Conservation (phyloP, 2,113 vertebrate genomes). For the Psammodynastes pulverulentus region DNA sequence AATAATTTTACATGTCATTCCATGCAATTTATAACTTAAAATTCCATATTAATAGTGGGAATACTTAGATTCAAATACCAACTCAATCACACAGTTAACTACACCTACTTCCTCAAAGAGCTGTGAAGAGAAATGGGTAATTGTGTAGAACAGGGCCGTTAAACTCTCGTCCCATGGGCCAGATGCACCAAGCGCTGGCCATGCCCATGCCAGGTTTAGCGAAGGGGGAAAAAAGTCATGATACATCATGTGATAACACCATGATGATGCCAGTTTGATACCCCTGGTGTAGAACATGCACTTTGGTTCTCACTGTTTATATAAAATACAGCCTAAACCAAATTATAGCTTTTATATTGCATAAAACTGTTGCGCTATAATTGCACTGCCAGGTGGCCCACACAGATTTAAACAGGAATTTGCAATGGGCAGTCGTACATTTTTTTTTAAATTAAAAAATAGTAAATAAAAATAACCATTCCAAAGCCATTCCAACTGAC, state of each 20-base stretch:
- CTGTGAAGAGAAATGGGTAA: neutral
- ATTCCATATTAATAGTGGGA: neutral
- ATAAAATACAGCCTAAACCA: neutral
- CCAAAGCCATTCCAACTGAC: neutral
- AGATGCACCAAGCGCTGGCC: no score
- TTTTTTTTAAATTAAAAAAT: neutral
- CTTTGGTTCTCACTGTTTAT: neutral
- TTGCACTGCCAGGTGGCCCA: neutral
- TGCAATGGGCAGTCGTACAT: neutral
- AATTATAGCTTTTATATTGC: neutral
- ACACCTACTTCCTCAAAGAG: neutral
- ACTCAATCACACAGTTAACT: neutral
- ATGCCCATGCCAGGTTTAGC: no score
- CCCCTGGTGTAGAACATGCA: neutral
- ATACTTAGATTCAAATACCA: neutral
- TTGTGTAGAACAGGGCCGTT: neutral
- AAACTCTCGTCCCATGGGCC: no score
- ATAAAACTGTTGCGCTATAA: neutral
- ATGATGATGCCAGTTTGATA: no score
- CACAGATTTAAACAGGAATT: neutral
- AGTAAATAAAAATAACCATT: neutral
- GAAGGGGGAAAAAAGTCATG: no score
- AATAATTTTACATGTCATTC: neutral
- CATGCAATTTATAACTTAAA: neutral
- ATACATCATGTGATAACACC: no score